A percentile compares a stretch with the other conserved stretches of the same genome.
Conservation (phyloP, 2,888 invertebrate genomes). For the Zygothrica quintamaculata region DNA sequence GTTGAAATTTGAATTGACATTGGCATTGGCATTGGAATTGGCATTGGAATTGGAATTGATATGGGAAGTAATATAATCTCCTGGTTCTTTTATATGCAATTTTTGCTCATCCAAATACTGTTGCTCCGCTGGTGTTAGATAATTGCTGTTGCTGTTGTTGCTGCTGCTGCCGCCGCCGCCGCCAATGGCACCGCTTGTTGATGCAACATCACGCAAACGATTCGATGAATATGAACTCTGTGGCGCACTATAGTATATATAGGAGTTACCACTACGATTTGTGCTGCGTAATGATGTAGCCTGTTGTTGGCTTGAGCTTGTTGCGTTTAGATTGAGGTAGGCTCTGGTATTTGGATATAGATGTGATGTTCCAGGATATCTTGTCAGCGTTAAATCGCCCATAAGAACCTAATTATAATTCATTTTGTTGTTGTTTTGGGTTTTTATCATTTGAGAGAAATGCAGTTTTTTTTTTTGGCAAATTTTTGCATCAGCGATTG, state of each 20-base stretch:
- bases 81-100: slow-evolving; percentile 36
- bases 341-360: slow-evolving; percentile 17
- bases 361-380: slow-evolving; percentile 10
- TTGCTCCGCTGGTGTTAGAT: slow-evolving; percentile 10
- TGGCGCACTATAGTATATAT: slow-evolving; percentile 63
- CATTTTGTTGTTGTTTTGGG: too few species aligned
- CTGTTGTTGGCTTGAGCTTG: slow-evolving; percentile 12
- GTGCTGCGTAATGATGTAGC: slow-evolving; percentile 15
- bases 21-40: slow-evolving; percentile 15
- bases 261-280: slow-evolving; percentile 35
- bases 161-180: slow-evolving; percentile 14
- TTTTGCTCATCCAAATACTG: slow-evolving; percentile 26
- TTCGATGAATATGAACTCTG: slow-evolving; percentile 73
- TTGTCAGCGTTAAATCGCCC: slow-evolving; percentile 40
- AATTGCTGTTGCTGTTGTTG: slow-evolving; percentile 16
- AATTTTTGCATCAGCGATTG: not conserved
- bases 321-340: slow-evolving; percentile 21
- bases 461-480: not conserved
- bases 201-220: slow-evolving; percentile 57
- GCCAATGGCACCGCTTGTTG: slow-evolving; percentile 17
- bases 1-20: slow-evolving; percentile 5
- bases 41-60: slow-evolving; percentile 5
- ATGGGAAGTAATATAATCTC: slow-evolving; percentile 16
- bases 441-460: too few species aligned
- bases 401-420: slow-evolving; percentile 46